Evolutionary conservation across 2,888 invertebrate genomes (phyloP).

Genomic region (Melanophora roralis): DNA sequence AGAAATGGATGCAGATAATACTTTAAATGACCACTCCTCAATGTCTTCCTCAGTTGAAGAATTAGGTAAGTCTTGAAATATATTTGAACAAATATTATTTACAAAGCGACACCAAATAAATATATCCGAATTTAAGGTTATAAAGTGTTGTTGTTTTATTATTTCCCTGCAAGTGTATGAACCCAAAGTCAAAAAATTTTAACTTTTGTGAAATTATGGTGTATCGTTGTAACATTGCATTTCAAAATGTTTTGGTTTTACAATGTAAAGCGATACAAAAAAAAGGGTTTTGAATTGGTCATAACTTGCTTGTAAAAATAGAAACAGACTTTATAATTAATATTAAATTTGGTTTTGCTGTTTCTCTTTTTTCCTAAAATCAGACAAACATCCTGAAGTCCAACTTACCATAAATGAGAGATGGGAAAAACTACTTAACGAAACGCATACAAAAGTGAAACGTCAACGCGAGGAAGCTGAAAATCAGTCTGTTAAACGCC

Average conservation of each 20-base stretch:
- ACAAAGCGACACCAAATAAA: background rate
- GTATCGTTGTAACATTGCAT: too few species aligned
- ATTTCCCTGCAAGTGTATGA: too few species aligned
- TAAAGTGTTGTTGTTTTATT: background rate
- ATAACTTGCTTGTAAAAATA: too few species aligned
- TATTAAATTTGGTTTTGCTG: slow-evolving; percentile 16
- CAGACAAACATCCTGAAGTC: slow-evolving; percentile 65
- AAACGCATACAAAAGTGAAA: slow-evolving; percentile 78
- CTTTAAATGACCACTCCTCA: slow-evolving; percentile 45
- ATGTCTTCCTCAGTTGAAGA: slow-evolving; percentile 57
- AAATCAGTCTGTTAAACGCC: slow-evolving; percentile 67
- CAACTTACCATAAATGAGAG: slow-evolving; percentile 79
- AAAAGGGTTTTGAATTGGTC: too few species aligned
- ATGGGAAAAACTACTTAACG: slow-evolving; percentile 79
- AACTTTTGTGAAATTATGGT: too few species aligned
- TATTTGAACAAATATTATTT: slow-evolving; percentile 12
- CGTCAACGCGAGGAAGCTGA: slow-evolving; percentile 68
- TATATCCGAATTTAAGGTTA: slow-evolving; percentile 43
- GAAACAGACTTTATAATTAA: slow-evolving; percentile 35
- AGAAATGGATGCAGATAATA: slow-evolving; percentile 26
- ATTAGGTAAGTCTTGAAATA: slow-evolving; percentile 63
- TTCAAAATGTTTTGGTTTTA: too few species aligned
- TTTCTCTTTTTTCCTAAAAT: slow-evolving; percentile 22
- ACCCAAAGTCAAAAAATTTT: slow-evolving; percentile 7
- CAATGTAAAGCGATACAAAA: too few species aligned